Conservation (phyloP, 2,888 invertebrate genomes). For the Invenusta paracnida region DNA sequence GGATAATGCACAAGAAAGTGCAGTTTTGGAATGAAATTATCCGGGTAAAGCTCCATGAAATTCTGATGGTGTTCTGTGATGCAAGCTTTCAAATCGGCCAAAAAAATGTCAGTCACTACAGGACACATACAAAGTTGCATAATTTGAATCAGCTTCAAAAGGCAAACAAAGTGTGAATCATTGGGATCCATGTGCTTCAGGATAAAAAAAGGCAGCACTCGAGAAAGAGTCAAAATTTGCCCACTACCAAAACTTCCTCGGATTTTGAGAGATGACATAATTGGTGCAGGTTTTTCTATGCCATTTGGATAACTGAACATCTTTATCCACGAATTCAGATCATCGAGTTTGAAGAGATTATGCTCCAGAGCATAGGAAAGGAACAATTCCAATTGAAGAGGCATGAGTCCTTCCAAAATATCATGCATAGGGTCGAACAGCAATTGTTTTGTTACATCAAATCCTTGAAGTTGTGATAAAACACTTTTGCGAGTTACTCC, state of each 20-base stretch:
- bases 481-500: not conserved
- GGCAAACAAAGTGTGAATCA: not conserved
- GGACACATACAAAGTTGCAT: conserved; percentile 3
- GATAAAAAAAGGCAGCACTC: not conserved
- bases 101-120: not conserved
- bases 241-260: conserved; percentile 9
- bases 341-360: not conserved
- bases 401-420: not conserved
- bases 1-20: conserved; percentile 13
- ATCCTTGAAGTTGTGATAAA: not conserved
- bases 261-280: not conserved
- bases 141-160: not conserved
- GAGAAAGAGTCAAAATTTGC: not conserved
- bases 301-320: not conserved
- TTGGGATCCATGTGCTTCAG: not conserved
- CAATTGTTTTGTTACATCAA: conserved; percentile 28
- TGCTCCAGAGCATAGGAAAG: not conserved
- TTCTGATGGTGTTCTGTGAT: not conserved
- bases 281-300: not conserved
- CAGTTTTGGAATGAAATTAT: conserved; percentile 23
- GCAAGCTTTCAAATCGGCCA: not conserved
- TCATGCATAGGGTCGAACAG: conserved; percentile 32
- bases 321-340: not conserved
- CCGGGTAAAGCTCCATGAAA: not conserved
- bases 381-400: not conserved